Percentiles rank a stretch among this genome's conserved stretches.
Evolutionary conservation across 2,888 invertebrate species (phyloP).

Genomic region (Clanis bilineata): DNA sequence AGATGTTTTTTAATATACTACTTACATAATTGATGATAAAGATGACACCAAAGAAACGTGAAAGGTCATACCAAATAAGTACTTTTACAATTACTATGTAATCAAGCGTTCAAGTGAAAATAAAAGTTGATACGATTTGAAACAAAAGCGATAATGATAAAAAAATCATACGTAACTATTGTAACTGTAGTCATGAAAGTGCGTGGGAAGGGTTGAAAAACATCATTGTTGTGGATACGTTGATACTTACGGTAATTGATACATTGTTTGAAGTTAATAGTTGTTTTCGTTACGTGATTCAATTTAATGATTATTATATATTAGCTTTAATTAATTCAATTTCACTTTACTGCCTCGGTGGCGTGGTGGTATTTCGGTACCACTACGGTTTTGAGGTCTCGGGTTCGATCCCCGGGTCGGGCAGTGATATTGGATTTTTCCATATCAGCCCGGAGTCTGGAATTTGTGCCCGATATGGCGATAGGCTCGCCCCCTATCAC

Average conservation of each 20-base stretch:
- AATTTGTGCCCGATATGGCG: too few species aligned
- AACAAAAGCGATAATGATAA: constrained; percentile 24
- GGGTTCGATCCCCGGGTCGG: too few species aligned
- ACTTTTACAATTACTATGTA: neutral
- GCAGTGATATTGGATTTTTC: too few species aligned
- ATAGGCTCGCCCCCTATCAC: too few species aligned
- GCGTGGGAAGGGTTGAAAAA: constrained; percentile 50
- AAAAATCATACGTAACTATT: constrained; percentile 44
- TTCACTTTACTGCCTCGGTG: too few species aligned
- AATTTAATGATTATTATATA: neutral
- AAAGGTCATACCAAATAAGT: neutral
- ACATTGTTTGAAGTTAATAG: neutral
- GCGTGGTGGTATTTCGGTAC: too few species aligned
- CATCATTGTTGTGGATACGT: constrained; percentile 21
- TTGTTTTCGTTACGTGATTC: neutral
- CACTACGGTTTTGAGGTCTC: too few species aligned
- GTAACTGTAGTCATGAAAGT: constrained; percentile 56
- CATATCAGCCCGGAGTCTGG: too few species aligned
- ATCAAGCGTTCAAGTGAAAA: neutral
- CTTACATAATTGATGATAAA: neutral
- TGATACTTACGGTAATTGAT: constrained; percentile 31
- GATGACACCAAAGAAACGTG: neutral
- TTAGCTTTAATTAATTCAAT: too few species aligned
- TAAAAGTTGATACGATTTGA: neutral
- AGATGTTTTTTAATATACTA: neutral